These are phyloP conservation scores for Bufo gargarizans DNA, from an alignment of 2,113 vertebrate genomes.

Conservation along the genomic window DNA sequence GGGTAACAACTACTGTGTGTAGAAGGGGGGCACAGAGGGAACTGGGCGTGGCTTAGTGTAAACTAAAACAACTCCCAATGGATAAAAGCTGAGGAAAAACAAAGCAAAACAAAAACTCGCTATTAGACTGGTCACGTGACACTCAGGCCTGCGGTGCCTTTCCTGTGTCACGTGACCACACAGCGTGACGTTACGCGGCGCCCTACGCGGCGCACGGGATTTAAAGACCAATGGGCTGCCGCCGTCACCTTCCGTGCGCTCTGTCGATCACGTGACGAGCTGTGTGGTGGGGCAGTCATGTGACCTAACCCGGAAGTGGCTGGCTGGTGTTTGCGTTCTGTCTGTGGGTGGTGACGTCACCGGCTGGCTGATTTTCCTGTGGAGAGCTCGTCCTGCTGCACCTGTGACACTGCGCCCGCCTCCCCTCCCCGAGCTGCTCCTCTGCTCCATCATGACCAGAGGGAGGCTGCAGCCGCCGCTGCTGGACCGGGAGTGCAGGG, in stretches of 20 bases:
- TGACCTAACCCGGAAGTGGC: constrained; percentile 55
- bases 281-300: not conserved
- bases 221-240: too few species aligned
- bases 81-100: too few species aligned
- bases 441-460: not conserved
- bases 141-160: too few species aligned
- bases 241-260: not conserved
- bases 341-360: constrained; percentile 46
- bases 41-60: too few species aligned
- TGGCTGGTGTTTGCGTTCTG: not conserved
- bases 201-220: too few species aligned
- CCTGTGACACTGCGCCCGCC: not conserved
- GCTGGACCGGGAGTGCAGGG: not conserved
- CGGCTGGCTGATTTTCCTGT: constrained; percentile 9
- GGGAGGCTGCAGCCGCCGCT: not conserved
- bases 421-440: not conserved
- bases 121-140: too few species aligned
- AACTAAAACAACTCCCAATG: too few species aligned
- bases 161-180: too few species aligned
- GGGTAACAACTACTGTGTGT: too few species aligned
- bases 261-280: not conserved
- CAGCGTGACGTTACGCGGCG: not conserved
- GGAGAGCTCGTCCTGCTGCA: not conserved
- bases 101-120: too few species aligned
- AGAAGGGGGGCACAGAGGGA: too few species aligned